These are phyloP conservation scores for Sesamia nonagrioides DNA, from an alignment of 1,140 invertebrate genomes.

Conservation along the genomic window DNA sequence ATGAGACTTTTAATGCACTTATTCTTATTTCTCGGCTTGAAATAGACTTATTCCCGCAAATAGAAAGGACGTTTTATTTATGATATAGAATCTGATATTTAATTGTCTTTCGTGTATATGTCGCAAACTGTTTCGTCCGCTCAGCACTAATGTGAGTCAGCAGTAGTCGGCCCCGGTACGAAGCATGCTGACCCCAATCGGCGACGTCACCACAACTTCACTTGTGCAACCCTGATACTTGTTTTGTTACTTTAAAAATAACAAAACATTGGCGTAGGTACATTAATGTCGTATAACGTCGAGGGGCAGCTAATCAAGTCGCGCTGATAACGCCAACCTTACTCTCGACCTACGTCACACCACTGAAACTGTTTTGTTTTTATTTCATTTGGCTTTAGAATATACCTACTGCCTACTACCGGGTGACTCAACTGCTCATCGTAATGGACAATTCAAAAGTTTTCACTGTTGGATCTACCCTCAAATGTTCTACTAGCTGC, in stretches of 20 bases:
- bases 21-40: no score
- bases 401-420: not conserved
- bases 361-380: not conserved
- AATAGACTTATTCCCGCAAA: no score
- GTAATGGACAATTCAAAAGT: not conserved
- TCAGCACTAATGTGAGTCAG: not conserved
- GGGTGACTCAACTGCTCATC: not conserved
- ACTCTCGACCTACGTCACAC: constrained; percentile 21
- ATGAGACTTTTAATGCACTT: no score
- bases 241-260: not conserved
- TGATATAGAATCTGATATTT: not conserved
- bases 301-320: constrained; percentile 23
- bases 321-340: constrained; percentile 16
- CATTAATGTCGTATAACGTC: not conserved
- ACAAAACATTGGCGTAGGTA: not conserved
- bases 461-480: no score
- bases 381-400: constrained; percentile 1
- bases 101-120: no score
- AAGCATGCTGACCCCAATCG: constrained; percentile 16
- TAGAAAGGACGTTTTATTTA: constrained; percentile 1
- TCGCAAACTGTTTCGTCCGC: not conserved
- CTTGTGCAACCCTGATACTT: not conserved
- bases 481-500: no score
- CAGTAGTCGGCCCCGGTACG: not conserved
- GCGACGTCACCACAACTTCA: not conserved